Evolutionary conservation across 2,888 invertebrate genomes (phyloP).

Genomic region (Ecdyonurus torrentis): DNA sequence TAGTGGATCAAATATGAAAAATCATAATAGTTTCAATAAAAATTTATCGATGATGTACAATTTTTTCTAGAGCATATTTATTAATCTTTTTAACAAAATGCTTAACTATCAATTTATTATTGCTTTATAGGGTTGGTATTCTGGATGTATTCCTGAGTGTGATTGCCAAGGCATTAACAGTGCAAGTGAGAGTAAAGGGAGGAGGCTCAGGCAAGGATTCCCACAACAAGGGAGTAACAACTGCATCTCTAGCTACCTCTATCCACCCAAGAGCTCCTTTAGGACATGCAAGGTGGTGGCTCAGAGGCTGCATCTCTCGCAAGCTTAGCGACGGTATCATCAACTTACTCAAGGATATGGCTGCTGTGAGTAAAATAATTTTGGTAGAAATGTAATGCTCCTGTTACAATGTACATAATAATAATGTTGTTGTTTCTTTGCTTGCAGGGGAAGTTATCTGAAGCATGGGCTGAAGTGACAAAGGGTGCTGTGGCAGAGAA

Average conservation of each 20-base stretch:
- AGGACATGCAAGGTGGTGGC: conserved; percentile 55
- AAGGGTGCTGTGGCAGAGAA: conserved; percentile 78
- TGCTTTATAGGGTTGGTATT: conserved; percentile 45
- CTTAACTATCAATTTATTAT: conserved; percentile 7
- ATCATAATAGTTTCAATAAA: too few relatives aligned
- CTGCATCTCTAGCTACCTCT: conserved; percentile 40
- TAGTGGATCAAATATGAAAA: too few relatives aligned
- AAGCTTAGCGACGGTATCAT: conserved; percentile 81
- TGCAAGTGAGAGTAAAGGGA: conserved; percentile 66
- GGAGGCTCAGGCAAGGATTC: conserved; percentile 17
- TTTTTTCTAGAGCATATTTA: too few relatives aligned
- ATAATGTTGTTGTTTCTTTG: neutral
- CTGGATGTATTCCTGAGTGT: conserved; percentile 81
- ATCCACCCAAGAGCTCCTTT: conserved; percentile 39
- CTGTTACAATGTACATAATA: neutral
- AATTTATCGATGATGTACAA: too few relatives aligned
- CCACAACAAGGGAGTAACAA: conserved; percentile 30
- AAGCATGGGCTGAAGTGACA: conserved; percentile 71
- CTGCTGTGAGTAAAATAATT: conserved; percentile 68
- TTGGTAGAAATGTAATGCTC: neutral
- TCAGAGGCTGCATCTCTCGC: conserved; percentile 65
- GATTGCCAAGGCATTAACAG: conserved; percentile 75
- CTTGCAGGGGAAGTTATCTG: conserved; percentile 63
- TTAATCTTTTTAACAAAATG: too few relatives aligned
- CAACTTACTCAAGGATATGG: conserved; percentile 77